phyloP scores from a whole-genome alignment of 2,797 vertebrate species.

The Vultur gryphus region DNA sequence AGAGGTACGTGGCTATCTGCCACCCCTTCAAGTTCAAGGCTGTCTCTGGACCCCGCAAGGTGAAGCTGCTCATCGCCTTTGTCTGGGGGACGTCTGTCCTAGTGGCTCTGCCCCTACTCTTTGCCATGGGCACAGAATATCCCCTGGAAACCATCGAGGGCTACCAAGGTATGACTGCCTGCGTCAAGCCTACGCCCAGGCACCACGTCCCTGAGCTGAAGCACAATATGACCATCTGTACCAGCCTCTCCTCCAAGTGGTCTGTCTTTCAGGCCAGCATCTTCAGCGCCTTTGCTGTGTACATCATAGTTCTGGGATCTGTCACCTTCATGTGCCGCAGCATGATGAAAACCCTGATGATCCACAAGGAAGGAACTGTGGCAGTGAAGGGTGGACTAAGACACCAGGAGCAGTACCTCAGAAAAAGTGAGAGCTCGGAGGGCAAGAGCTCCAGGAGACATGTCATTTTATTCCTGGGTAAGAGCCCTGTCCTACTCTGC shows the following conservation, averaged over 20 bases:
- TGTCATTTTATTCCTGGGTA: conserved; percentile 92
- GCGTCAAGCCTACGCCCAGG: neutral
- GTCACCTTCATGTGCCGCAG: conserved; percentile 90
- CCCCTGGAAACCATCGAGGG: conserved; percentile 63
- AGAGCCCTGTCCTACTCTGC: neutral
- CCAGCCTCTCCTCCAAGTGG: conserved; percentile 85
- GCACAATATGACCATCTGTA: conserved; percentile 89
- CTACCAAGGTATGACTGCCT: neutral
- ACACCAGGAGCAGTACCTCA: conserved; percentile 2
- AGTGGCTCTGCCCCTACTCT: conserved; percentile 85
- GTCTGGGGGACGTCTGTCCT: conserved; percentile 86
- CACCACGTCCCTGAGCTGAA: neutral
- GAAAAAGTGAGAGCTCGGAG: conserved; percentile 76
- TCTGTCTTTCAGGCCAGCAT: conserved; percentile 84
- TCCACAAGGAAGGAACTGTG: conserved; percentile 51
- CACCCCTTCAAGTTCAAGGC: conserved; percentile 88
- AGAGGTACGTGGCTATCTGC: conserved; percentile 92
- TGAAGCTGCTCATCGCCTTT: conserved; percentile 83
- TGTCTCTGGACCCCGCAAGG: conserved; percentile 70
- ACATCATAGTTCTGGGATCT: conserved; percentile 79
- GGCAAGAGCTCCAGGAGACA: conserved; percentile 84
- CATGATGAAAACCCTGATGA: conserved; percentile 84
- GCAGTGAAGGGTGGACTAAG: neutral
- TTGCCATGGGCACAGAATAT: conserved; percentile 87
- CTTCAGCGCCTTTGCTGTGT: conserved; percentile 84